Conservation (phyloP, 2,888 invertebrate genomes). For the Meta bourneti region DNA sequence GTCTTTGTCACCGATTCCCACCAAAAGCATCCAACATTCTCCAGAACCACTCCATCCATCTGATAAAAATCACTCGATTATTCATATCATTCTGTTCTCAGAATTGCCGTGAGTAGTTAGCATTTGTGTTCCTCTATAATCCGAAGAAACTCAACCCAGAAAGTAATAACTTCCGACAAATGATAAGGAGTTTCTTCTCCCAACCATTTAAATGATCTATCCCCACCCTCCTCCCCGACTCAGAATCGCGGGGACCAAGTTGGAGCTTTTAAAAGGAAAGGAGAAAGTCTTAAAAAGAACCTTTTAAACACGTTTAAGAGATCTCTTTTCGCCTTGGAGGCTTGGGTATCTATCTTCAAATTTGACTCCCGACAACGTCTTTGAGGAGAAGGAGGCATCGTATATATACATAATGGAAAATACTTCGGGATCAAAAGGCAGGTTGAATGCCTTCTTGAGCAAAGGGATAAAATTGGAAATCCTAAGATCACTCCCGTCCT, state of each 20-base stretch:
- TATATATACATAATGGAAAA: constrained; percentile 67
- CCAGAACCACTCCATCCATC: neutral
- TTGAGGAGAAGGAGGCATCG: constrained; percentile 10
- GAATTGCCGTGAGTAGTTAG: neutral
- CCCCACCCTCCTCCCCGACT: neutral
- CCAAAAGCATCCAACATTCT: neutral
- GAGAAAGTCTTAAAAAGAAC: constrained; percentile 59
- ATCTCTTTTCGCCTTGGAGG: constrained; percentile 34
- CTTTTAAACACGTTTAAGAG: constrained; percentile 73
- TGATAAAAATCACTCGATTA: no score
- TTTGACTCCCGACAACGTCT: constrained; percentile 53
- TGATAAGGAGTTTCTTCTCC: neutral
- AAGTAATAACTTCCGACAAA: constrained; percentile 21
- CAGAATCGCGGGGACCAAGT: neutral
- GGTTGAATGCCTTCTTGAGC: constrained; percentile 47
- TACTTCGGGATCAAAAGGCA: constrained; percentile 50
- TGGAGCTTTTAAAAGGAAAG: neutral
- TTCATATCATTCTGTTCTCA: neutral
- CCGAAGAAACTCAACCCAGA: constrained; percentile 23
- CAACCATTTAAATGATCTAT: constrained; percentile 1
- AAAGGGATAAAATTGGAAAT: constrained; percentile 61
- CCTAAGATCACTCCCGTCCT: constrained; percentile 3
- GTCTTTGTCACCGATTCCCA: neutral
- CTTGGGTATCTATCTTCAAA: constrained; percentile 32
- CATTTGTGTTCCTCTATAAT: neutral